A percentile compares a stretch with the other conserved stretches of the same genome.
These are phyloP conservation scores for Drosophila eohydei DNA, from an alignment of 2,888 invertebrate species.

Conservation along the genomic window DNA sequence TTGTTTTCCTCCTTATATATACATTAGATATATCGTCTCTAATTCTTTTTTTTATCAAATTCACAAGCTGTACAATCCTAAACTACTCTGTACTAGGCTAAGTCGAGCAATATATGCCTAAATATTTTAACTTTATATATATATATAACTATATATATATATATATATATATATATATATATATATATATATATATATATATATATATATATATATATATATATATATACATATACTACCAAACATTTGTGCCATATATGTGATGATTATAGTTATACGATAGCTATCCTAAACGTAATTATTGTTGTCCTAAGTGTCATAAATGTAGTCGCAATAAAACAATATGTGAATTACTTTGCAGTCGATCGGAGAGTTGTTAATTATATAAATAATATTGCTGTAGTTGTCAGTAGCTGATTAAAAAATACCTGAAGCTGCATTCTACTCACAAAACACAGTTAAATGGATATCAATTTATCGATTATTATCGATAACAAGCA, in stretches of 20 bases:
- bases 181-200: constrained; percentile 13
- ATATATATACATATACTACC: constrained; percentile 29
- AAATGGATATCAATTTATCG: background rate
- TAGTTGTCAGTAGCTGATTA: too few species aligned
- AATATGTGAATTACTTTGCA: background rate
- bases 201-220: background rate
- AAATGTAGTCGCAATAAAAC: constrained; percentile 9
- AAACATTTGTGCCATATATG: constrained; percentile 81
- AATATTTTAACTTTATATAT: constrained; percentile 1
- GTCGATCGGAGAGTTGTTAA: too few species aligned
- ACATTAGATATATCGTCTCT: constrained; percentile 34
- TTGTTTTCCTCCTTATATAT: constrained; percentile 7
- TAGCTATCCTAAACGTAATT: constrained; percentile 67
- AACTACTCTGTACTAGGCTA: constrained; percentile 28
- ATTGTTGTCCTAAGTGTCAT: constrained; percentile 51
- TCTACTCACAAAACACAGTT: too few species aligned
- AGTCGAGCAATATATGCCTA: constrained; percentile 37
- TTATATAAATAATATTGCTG: too few species aligned
- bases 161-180: constrained; percentile 8
- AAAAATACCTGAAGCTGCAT: too few species aligned
- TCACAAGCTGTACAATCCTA: constrained; percentile 18
- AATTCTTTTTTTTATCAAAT: constrained; percentile 5
- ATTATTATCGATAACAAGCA: background rate
- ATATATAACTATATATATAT: background rate
- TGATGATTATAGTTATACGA: constrained; percentile 78